A percentile compares a stretch with the other conserved stretches of the same genome.
Conservation (phyloP, 2,888 invertebrate genomes). For the Ecdyonurus torrentis region DNA sequence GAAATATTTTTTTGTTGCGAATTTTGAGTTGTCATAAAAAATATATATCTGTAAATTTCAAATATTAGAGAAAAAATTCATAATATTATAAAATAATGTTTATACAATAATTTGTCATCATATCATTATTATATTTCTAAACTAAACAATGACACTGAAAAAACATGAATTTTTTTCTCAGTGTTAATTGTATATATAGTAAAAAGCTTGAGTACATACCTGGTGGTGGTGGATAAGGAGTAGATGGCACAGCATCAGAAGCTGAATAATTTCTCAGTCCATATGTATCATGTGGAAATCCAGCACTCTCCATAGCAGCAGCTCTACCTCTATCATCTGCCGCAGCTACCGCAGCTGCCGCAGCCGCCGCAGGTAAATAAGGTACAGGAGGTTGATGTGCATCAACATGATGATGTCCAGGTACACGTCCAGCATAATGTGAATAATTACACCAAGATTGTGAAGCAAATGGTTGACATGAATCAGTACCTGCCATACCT, state of each 20-base stretch:
- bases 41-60: no score
- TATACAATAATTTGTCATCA: no score
- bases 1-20: no score
- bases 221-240: constrained; percentile 53
- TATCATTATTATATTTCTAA: no score
- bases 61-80: no score
- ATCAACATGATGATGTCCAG: constrained; percentile 36
- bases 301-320: constrained; percentile 31
- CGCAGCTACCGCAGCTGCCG: constrained; percentile 27
- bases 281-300: constrained; percentile 58
- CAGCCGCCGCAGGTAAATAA: constrained; percentile 31
- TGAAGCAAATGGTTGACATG: constrained; percentile 49
- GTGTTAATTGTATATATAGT: no score
- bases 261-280: constrained; percentile 55
- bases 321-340: constrained; percentile 26
- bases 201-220: no score
- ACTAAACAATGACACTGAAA: no score
- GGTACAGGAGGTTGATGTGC: constrained; percentile 29
- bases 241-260: constrained; percentile 53
- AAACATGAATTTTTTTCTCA: no score
- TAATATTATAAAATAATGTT: no score
- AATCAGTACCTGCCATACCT: constrained; percentile 17
- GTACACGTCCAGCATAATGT: constrained; percentile 38
- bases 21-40: no score
- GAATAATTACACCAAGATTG: constrained; percentile 61